A percentile compares a stretch with the other conserved stretches of the same genome.
phyloP scores from a whole-genome alignment of 2,888 invertebrate genomes.

The Epirrita christyi region DNA sequence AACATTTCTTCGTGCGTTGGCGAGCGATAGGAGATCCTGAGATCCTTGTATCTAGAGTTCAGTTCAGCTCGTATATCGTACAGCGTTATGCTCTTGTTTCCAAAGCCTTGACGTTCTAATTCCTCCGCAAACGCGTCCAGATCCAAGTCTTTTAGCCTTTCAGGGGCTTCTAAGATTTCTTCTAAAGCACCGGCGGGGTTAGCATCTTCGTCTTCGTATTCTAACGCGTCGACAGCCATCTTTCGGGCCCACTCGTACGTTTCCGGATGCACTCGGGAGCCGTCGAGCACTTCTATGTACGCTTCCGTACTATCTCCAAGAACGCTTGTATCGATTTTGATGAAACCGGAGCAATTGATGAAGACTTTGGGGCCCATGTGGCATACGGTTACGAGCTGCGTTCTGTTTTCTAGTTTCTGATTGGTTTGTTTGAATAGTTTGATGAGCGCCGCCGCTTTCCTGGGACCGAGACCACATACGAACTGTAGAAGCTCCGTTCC shows the following conservation, averaged over 20 bases:
- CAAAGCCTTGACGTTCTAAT: slow-evolving; percentile 95
- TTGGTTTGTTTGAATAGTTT: slow-evolving; percentile 96
- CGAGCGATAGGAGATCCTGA: slow-evolving; percentile 90
- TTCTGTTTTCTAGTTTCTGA: slow-evolving; percentile 96
- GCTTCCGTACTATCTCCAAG: slow-evolving; percentile 97
- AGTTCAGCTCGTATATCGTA: slow-evolving; percentile 99
- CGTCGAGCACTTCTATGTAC: slow-evolving; percentile 97
- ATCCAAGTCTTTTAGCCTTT: slow-evolving; percentile 97
- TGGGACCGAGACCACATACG: slow-evolving; percentile 97
- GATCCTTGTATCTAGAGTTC: slow-evolving; percentile 96
- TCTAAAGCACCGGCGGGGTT: slow-evolving; percentile 98
- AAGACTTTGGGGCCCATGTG: slow-evolving; percentile 99
- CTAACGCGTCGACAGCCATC: slow-evolving; percentile 99
- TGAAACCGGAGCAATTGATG: slow-evolving; percentile 99
- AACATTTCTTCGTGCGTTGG: slow-evolving; percentile 95
- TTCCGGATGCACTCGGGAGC: slow-evolving; percentile 99
- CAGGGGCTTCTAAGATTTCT: slow-evolving; percentile 98
- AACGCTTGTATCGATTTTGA: slow-evolving; percentile 98
- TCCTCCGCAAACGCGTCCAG: slow-evolving; percentile 99
- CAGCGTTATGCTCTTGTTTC: slow-evolving; percentile 96
- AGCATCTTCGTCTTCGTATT: slow-evolving; percentile 98
- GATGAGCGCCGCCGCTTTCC: slow-evolving; percentile 95
- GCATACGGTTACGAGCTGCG: slow-evolving; percentile 97
- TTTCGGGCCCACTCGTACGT: slow-evolving; percentile 99
- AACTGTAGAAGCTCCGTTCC: slow-evolving; percentile 97